phyloP scores from a whole-genome alignment of 2,888 invertebrate genomes.

The Isotomurus palustris region DNA sequence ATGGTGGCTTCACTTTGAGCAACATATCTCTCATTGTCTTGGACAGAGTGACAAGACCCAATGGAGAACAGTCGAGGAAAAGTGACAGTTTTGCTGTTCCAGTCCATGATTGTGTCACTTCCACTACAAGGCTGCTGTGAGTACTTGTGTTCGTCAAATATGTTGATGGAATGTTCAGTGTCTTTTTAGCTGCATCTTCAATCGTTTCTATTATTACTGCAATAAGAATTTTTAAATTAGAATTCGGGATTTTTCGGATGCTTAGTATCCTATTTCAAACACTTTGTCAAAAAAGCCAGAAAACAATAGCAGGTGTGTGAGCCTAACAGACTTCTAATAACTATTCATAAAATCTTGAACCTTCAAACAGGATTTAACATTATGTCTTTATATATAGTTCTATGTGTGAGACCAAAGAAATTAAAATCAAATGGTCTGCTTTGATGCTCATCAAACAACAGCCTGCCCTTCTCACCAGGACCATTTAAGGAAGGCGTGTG shows the following conservation, averaged over 20 bases:
- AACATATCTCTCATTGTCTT: constrained; percentile 42
- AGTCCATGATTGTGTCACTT: constrained; percentile 57
- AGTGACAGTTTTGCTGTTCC: constrained; percentile 59
- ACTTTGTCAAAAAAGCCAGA: neutral
- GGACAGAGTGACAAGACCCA: constrained; percentile 52
- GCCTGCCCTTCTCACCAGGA: no score
- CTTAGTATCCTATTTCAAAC: neutral
- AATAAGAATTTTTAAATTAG: neutral
- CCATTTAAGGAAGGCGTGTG: no score
- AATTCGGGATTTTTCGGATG: neutral
- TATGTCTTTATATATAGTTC: no score
- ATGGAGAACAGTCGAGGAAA: constrained; percentile 61
- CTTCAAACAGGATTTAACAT: no score
- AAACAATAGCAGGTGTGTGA: no score
- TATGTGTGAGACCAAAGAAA: no score
- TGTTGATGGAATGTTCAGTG: constrained; percentile 41
- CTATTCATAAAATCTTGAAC: no score
- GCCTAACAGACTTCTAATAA: no score
- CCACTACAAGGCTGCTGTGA: constrained; percentile 57
- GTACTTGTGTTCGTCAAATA: constrained; percentile 55
- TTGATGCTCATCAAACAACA: no score
- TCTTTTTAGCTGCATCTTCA: constrained; percentile 50
- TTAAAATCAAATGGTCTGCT: no score
- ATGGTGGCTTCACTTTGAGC: constrained; percentile 34
- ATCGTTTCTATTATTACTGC: constrained; percentile 47